Evolutionary conservation across 2,113 vertebrate genomes (phyloP).

Genomic region (Lophochroa leadbeateri): DNA sequence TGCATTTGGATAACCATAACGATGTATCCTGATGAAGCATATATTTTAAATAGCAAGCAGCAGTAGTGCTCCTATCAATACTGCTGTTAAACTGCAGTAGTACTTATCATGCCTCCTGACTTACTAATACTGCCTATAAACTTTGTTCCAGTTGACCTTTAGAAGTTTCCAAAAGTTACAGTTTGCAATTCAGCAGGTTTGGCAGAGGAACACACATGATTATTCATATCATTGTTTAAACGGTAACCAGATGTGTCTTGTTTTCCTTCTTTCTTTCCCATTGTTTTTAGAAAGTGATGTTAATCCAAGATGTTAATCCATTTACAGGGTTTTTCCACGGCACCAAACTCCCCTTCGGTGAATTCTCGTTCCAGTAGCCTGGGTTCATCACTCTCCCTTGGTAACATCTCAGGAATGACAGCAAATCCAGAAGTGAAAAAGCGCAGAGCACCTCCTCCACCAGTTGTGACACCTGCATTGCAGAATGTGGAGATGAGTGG

Average conservation of each 20-base stretch:
- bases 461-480: conserved; percentile 35
- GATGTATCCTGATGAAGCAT: background rate
- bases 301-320: conserved; percentile 46
- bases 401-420: conserved; percentile 83
- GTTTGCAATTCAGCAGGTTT: conserved; percentile 43
- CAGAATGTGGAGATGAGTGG: background rate
- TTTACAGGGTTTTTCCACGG: conserved; percentile 78
- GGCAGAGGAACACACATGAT: background rate
- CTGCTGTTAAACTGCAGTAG: background rate
- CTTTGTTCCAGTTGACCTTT: conserved; percentile 54
- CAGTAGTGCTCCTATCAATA: background rate
- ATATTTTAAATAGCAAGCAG: background rate
- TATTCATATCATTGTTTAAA: conserved; percentile 53
- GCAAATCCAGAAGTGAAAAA: conserved; percentile 85
- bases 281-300: conserved; percentile 21
- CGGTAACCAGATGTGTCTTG: conserved; percentile 35
- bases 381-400: conserved; percentile 86
- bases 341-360: conserved; percentile 71
- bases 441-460: conserved; percentile 84
- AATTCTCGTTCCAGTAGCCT: conserved; percentile 77
- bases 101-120: background rate
- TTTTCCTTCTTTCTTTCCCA: conserved; percentile 41
- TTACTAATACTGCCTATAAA: background rate
- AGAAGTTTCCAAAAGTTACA: conserved; percentile 44
- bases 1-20: background rate